Base-by-base conservation (phyloP, 1,140 invertebrate genomes). In the Drosophila lacteicornis region DNA sequence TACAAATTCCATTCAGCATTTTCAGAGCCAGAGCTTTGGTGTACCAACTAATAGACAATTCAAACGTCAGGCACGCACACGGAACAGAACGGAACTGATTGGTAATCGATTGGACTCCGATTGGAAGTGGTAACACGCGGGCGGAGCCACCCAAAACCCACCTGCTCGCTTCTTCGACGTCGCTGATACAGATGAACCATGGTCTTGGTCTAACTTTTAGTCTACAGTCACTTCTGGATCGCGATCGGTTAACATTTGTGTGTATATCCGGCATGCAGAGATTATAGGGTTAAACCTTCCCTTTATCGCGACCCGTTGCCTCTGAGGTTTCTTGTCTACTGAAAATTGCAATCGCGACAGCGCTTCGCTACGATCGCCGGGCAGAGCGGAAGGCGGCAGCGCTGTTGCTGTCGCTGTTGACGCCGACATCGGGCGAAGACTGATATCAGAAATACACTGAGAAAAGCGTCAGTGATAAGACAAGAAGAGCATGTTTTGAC, bases 151-250 rank as follows among this genome's bases (percentile, higher is more conserved):
- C 33, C 27, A 50, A 50, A 75, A 84, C 84, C 80, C 85, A 88
- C 84, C 84, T 88, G 84, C 68, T 88, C 84, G 22, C 85, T 69
- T 47, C 49, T 81, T 73, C 78, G 85, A 51, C 84, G 85, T 43
- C 84, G 80, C 56, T 88, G 85, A 66, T 81, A 88, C 17, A 88
- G 63, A 61, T 90, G 81, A 75, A 88, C 84, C 84, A 88, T 88
- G 63, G 46, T 83, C 57, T 4, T 90, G 63, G 46, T 83, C 53
- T 4, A 11, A 22, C 13, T 63, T 30, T 45, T 6, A n/a, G 17
- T 40, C 22, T 5, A n/a, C 4, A n/a, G 11, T 27, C 49, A 55
- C 67, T 40, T 9, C 5, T 50, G 1, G 11, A 33, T 46, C 62
- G 47, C 53, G 4, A 46, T 17, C 19, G 40, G 4, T 6, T 42